Evolutionary conservation across 2,888 invertebrate species (phyloP), one percentile per base, ranked within the genome.

Genomic region (Hymenopus coronatus): DNA sequence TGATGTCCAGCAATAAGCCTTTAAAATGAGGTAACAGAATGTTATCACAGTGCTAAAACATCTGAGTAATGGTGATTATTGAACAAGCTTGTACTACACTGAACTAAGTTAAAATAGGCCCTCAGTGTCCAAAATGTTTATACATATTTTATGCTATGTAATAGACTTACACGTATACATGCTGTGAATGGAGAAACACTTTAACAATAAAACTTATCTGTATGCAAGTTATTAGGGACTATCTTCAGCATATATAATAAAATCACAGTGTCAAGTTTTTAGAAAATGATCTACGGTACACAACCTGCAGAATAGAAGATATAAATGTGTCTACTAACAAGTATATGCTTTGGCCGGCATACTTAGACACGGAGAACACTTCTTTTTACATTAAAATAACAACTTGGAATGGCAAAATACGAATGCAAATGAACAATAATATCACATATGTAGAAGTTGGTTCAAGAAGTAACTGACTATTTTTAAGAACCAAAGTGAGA

Each of bases 1-100:
- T 70, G 54, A 70, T 20, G 54, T 8, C 20, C 54, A 70, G 54
- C 20, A 70, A 70, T 70, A 70, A 70, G 20, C 15, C 54, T 70
- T 70, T 70, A 70, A 87, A 87, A 87, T 87, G 87, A 87, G 87
- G 87, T 87, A 87, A 87, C 81, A 81, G 82, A 87, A 33, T 87
- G 82, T 82, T 87, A 87, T 87, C 87, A 87, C 87, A 87, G 87
- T 70, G 54, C 54, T 70, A 70, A 70, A 70, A 70, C 25, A 70
- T 15, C 54, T 15, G 54, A 54, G 54, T 54, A 54, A 54, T 15
- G 54, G 54, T 70, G 54, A 40, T 40, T 8, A 40, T 8, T 40
- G 9, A 70, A 70, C 8, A 70, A 70, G 54, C 54, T 70, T 70
- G 54, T 20, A 70, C 20, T 70, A 70, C 54, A 20, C 54, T 70